These are phyloP conservation scores for Phoxinus dragarum DNA, from an alignment of 2,797 vertebrate species.

Conservation along the genomic window DNA sequence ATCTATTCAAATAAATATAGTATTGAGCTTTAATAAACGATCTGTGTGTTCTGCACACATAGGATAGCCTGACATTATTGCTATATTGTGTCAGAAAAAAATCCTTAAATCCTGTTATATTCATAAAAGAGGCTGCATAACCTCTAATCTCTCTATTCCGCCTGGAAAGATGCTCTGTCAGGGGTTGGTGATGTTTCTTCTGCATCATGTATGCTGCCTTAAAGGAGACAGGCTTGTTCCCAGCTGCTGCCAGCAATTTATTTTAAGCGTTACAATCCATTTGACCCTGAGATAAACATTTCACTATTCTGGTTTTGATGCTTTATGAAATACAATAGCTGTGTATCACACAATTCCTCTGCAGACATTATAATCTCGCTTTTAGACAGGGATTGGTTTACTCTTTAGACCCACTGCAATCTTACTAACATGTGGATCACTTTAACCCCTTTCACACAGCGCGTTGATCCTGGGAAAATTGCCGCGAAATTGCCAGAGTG, in stretches of 20 bases:
- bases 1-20: neutral
- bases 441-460: neutral
- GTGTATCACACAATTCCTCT: neutral
- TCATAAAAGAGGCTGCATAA: constrained; percentile 15
- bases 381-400: neutral
- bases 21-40: neutral
- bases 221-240: neutral
- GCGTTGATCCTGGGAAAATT: too few species aligned
- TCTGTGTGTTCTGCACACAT: neutral
- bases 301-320: neutral
- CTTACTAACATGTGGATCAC: neutral
- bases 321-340: constrained; percentile 7
- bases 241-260: constrained; percentile 25
- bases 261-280: neutral
- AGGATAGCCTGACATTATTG: neutral
- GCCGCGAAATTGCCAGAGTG: too few species aligned
- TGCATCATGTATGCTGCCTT: constrained; percentile 19
- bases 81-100: neutral
- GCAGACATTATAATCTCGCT: constrained; percentile 6
- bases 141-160: constrained; percentile 30
- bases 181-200: constrained; percentile 16
- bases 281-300: constrained; percentile 25
- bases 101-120: constrained; percentile 28
- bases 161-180: constrained; percentile 14
- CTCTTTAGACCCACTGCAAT: neutral